phyloP scores from a whole-genome alignment of 2,888 invertebrate species.

The Hyposoter dolosus region DNA sequence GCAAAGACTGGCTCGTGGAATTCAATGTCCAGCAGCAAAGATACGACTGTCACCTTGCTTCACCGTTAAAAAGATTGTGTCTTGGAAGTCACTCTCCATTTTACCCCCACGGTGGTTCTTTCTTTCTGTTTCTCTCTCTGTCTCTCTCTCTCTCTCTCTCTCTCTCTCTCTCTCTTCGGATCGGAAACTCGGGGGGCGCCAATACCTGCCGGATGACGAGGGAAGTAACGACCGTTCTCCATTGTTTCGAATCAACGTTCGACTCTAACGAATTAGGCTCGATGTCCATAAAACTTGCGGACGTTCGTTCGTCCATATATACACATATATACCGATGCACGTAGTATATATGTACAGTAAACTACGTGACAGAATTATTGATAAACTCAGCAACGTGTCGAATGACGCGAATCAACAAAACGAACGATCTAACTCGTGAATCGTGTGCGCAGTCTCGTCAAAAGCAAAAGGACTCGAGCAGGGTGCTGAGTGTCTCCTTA shows the following conservation, averaged over 20 bases:
- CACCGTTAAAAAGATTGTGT: slow-evolving; percentile 38
- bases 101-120: slow-evolving; percentile 20
- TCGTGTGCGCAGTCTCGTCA: background rate
- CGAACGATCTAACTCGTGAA: slow-evolving; percentile 34
- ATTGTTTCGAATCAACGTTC: slow-evolving; percentile 76
- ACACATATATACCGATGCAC: background rate
- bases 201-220: slow-evolving; percentile 61
- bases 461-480: background rate
- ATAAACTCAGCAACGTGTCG: slow-evolving; percentile 12
- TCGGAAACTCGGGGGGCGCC: slow-evolving; percentile 47
- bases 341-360: slow-evolving; percentile 14
- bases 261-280: slow-evolving; percentile 77
- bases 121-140: slow-evolving; percentile 30
- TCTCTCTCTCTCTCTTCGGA: slow-evolving; percentile 13
- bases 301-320: slow-evolving; percentile 26
- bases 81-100: slow-evolving; percentile 28
- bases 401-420: slow-evolving; percentile 47
- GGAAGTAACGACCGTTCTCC: slow-evolving; percentile 69
- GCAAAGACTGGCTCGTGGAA: slow-evolving; percentile 26
- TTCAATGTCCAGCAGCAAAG: slow-evolving; percentile 52
- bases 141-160: slow-evolving; percentile 15
- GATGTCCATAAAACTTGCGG: slow-evolving; percentile 77
- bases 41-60: slow-evolving; percentile 52
- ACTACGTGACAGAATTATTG: slow-evolving; percentile 55
- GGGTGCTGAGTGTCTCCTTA: too few relatives aligned